phyloP scores from a whole-genome alignment of 37 sponge, comb jelly and placozoan species.

The Aphrocallistes beatrix region DNA sequence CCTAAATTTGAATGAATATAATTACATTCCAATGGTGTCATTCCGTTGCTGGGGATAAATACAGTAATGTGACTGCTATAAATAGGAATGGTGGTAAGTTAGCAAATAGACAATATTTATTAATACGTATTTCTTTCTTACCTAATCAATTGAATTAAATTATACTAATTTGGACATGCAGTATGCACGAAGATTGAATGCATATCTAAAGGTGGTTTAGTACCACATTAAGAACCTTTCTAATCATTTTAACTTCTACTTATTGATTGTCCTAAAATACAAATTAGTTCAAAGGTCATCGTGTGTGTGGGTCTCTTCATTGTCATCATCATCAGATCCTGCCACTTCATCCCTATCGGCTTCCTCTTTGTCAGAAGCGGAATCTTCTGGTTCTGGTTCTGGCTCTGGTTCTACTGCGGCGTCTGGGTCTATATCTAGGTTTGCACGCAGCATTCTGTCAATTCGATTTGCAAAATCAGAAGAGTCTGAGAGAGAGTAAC shows the following conservation, averaged over 20 bases:
- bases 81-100: too few relatives aligned
- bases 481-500: constrained; percentile 74
- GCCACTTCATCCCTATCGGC: not conserved
- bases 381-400: not conserved
- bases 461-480: constrained; percentile 77
- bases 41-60: too few relatives aligned
- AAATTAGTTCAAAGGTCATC: constrained; percentile 1
- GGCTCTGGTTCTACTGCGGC: constrained; percentile 35
- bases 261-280: not conserved
- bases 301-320: not conserved
- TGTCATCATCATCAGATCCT: not conserved
- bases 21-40: too few relatives aligned
- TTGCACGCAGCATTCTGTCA: constrained; percentile 78
- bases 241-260: not conserved
- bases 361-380: not conserved
- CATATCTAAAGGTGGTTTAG: too few relatives aligned
- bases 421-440: constrained; percentile 55
- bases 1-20: too few relatives aligned
- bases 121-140: too few relatives aligned
- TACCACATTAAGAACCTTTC: not conserved
- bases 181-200: too few relatives aligned
- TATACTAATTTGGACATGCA: too few relatives aligned
- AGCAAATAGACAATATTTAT: too few relatives aligned
- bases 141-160: too few relatives aligned
- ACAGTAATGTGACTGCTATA: too few relatives aligned